Base-by-base conservation (phyloP, 2,113 vertebrate genomes). In the Coregonus clupeaformis region DNA sequence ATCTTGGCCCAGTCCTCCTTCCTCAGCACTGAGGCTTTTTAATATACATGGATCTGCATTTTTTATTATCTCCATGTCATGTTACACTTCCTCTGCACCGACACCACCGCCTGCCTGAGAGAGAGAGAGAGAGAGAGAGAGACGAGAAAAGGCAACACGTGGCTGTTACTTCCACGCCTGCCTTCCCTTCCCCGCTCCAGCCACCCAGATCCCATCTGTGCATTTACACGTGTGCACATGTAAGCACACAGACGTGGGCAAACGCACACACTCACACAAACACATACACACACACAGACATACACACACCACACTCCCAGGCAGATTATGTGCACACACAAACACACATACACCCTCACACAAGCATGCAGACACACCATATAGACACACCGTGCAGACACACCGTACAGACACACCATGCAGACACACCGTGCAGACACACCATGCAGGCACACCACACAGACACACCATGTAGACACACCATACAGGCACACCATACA, bases 51-150 rank as follows among this genome's bases (percentile, higher is more conserved):
- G n/a, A n/a, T n/a, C n/a, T n/a, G n/a, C n/a, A n/a, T n/a, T n/a
- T 90, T 89, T 85, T 91, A 91, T 90, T 89, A 91, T 91, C 84
- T 86, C 73, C 80, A 79, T 81, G 88, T 91, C 89, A 91, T 80
- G 82, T 86, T 87, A 82, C 83, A 83, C 85, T 89, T 90, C 80
- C 84, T 86, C 87, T 85, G 80, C 85, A 76, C 73, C 9, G 9
- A 79, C 85, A 75, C 73, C 6, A 18, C 74, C 6, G 78, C 84
- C 82, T 86, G 82, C 57, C 5, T 45, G 42, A 5, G 29, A 29
- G 42, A 45, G 42, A 45, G 42, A 45, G 7, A 45, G 42, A 45
- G 7, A 45, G 42, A 45, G 42, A 45, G 42, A 45, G 71, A 87
- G 83, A 85, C 76, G 66, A 87, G 82, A 81, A 79, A 74, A 86